Evolutionary conservation across 2,888 invertebrate genomes (phyloP), one percentile per base, ranked within the genome.

Genomic region (Asteroscopus sphinx): DNA sequence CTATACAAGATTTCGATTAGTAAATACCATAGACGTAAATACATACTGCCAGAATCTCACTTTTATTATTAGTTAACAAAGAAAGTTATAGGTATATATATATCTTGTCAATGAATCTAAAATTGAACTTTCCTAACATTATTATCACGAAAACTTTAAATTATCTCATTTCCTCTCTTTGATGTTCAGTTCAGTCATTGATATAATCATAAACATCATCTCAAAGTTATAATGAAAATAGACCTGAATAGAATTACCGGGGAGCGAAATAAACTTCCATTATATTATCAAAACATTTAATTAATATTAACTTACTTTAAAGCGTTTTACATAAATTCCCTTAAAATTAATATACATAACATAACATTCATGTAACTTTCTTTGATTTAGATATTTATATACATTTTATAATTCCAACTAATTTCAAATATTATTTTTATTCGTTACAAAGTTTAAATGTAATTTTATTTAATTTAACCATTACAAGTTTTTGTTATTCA

Each of bases 211-310:
- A 17, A 26, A 26, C 11, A 11, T 9, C 36, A 26, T 36, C 30
- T 48, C 15, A 21, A 41, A 15, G 25, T 15, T 21, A 12, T 12
- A 12, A 5, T 33, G 5, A 5, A 39, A n/a, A 52, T 40, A 30
- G 15, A 32, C 12, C 11, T 21, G 7, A n/a, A 25, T 7, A 7
- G 1, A n/a, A 30, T 25, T 16, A 13, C 3, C 3, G 13, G 12
- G 11, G 35, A 37, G 0, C 13, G 28, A 46, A 62, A 54, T 44
- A 0, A 59, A 52, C 28, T 11, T 7, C 4, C 28, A 35, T 62
- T 51, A n/a, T n/a, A n/a, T 63, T 77, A 79, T 80, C 73, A 79
- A 79, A 80, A 79, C 80, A 79, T 80, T 81, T 71, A 80, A 51
- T 70, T 73, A 62, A 59, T 74, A 47, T 55, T 73, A 66, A 68